Conservation (phyloP, 2,888 invertebrate species). For the Antitype chi region DNA sequence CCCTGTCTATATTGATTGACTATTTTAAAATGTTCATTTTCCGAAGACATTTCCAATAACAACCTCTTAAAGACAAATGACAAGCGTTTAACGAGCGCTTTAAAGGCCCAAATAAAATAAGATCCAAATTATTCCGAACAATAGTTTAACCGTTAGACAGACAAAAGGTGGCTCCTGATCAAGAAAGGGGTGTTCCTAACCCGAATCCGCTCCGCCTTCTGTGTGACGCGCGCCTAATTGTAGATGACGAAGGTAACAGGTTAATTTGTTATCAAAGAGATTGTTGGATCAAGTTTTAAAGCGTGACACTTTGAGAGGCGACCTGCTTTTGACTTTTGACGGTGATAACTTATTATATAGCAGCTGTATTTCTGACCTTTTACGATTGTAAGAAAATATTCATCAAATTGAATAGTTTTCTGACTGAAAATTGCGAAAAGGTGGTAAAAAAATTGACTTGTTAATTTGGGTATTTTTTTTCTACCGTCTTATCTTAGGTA, state of each 20-base stretch:
- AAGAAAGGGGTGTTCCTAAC: conserved; percentile 29
- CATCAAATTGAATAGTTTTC: not conserved
- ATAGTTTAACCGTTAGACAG: conserved; percentile 39
- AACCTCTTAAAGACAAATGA: conserved; percentile 14
- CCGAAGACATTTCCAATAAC: conserved; percentile 11
- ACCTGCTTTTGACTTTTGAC: conserved; percentile 25
- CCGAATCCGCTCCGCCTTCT: conserved; percentile 30
- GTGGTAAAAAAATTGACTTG: no score
- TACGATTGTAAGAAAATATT: conserved; percentile 4
- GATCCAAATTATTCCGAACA: conserved; percentile 22
- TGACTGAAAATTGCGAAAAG: not conserved
- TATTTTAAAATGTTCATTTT: not conserved
- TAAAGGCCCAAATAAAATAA: conserved; percentile 34
- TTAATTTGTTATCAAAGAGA: conserved; percentile 65
- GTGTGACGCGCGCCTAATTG: conserved; percentile 58
- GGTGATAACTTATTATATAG: conserved; percentile 28
- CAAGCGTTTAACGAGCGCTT: conserved; percentile 22
- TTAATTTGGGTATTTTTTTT: not conserved
- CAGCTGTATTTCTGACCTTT: conserved; percentile 10
- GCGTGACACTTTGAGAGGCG: conserved; percentile 51
- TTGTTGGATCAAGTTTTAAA: conserved; percentile 61
- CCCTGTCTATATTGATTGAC: not conserved
- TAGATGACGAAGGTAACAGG: conserved; percentile 58
- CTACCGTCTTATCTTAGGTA: not conserved
- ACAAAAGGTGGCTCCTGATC: conserved; percentile 52